Evolutionary conservation across 2,113 vertebrate genomes (phyloP).

Genomic region (Theristicus caerulescens): DNA sequence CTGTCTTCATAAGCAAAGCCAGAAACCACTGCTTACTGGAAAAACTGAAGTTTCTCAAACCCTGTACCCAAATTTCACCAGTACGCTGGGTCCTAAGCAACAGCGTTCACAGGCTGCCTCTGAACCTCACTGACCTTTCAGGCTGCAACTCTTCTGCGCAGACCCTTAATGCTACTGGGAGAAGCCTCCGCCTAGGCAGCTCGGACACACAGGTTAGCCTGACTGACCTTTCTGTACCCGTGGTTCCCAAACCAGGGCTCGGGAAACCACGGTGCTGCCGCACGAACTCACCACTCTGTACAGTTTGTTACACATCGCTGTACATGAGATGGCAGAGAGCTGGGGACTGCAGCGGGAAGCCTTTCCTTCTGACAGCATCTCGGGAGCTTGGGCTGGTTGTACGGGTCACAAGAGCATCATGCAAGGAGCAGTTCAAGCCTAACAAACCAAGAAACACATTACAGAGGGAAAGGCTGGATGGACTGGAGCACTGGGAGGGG

Average conservation of each 20-base stretch:
- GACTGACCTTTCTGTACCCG: fast-evolving
- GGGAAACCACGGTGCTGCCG: not conserved
- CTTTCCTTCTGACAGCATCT: not conserved
- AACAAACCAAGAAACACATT: not conserved
- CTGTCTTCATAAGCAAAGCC: not conserved
- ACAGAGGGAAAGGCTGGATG: not conserved
- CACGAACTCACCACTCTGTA: fast-evolving
- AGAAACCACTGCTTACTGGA: not conserved
- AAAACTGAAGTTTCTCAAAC: not conserved
- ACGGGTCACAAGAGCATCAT: not conserved
- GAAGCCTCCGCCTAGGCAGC: not conserved
- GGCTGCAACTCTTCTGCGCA: not conserved
- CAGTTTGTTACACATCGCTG: fast-evolving
- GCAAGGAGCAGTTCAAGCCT: not conserved
- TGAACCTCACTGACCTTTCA: not conserved
- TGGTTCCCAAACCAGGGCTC: not conserved
- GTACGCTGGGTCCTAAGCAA: not conserved
- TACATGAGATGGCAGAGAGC: fast-evolving
- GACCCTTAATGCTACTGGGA: not conserved
- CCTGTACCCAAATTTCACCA: not conserved
- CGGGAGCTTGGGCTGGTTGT: not conserved
- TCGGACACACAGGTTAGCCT: no score
- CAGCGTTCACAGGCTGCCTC: not conserved
- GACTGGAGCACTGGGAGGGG: not conserved
- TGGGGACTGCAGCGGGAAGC: not conserved